phyloP scores from a whole-genome alignment of 2,888 invertebrate genomes.

The Portevinia maculata region DNA sequence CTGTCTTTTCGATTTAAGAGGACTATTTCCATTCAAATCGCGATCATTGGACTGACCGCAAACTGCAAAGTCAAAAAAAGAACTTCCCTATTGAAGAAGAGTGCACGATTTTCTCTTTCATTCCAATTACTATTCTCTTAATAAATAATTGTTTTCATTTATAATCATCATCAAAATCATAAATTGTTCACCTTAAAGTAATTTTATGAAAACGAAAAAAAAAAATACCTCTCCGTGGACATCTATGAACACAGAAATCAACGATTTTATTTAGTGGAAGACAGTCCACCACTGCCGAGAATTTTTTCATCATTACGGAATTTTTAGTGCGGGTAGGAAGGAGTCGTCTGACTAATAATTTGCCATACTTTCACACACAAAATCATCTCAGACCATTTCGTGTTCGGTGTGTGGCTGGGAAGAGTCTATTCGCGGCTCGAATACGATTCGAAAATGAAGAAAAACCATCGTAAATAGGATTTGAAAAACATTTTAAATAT shows the following conservation, averaged over 20 bases:
- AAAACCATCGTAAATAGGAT: conserved; percentile 56
- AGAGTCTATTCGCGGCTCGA: conserved; percentile 63
- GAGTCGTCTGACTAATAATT: conserved; percentile 68
- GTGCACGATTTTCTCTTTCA: conserved; percentile 51
- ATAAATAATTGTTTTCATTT: conserved; percentile 30
- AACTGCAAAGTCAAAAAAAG: conserved; percentile 8
- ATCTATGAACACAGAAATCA: conserved; percentile 40
- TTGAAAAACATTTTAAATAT: conserved; percentile 18
- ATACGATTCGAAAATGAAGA: conserved; percentile 64
- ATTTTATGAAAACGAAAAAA: conserved; percentile 55
- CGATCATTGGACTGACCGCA: conserved; percentile 59
- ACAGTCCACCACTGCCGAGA: conserved; percentile 34
- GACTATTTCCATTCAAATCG: conserved; percentile 53
- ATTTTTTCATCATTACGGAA: conserved; percentile 67
- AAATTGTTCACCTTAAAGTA: conserved; percentile 70
- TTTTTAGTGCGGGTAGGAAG: conserved; percentile 72
- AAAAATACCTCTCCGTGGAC: conserved; percentile 37
- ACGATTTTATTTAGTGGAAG: conserved; percentile 45
- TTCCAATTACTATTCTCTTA: conserved; percentile 57
- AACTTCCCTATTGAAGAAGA: conserved; percentile 41
- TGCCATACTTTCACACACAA: conserved; percentile 65
- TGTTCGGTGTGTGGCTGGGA: conserved; percentile 67
- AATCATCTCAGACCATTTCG: conserved; percentile 67
- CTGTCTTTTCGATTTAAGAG: conserved; percentile 47
- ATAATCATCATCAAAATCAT: conserved; percentile 53